Evolutionary conservation across 1,140 invertebrate genomes (phyloP).

Genomic region (Drosophila sucinea): DNA sequence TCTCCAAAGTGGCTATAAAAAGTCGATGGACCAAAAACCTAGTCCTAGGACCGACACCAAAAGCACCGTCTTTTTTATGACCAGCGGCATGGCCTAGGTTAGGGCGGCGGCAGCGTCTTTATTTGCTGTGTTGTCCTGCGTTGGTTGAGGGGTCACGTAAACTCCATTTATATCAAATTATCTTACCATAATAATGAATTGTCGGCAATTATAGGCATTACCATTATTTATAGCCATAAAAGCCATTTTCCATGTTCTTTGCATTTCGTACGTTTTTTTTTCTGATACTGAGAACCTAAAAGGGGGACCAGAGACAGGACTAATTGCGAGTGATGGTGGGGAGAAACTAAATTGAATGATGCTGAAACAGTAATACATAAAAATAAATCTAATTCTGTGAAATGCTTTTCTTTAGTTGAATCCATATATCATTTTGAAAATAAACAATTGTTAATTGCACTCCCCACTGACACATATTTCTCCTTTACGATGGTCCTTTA

Average conservation of each 20-base stretch:
- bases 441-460: conserved; percentile 58
- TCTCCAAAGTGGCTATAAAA: conserved; percentile 61
- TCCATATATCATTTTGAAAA: conserved; percentile 1
- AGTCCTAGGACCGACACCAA: conserved; percentile 34
- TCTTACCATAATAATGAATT: conserved; percentile 83
- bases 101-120: background rate
- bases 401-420: conserved; percentile 48
- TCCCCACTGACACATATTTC: no score
- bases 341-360: background rate
- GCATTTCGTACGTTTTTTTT: conserved; percentile 28
- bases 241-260: conserved; percentile 59
- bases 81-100: background rate
- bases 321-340: background rate
- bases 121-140: conserved; percentile 27
- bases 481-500: no score
- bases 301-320: no score
- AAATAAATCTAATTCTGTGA: conserved; percentile 76
- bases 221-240: conserved; percentile 82
- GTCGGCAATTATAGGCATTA: conserved; percentile 83
- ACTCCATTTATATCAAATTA: conserved; percentile 82
- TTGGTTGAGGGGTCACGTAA: conserved; percentile 75
- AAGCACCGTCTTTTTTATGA: conserved; percentile 15
- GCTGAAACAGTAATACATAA: conserved; percentile 38
- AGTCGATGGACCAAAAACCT: conserved; percentile 54
- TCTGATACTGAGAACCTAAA: background rate